These are phyloP conservation scores for Anoplophora glabripennis DNA, from an alignment of 1,140 invertebrate species.

Conservation along the genomic window DNA sequence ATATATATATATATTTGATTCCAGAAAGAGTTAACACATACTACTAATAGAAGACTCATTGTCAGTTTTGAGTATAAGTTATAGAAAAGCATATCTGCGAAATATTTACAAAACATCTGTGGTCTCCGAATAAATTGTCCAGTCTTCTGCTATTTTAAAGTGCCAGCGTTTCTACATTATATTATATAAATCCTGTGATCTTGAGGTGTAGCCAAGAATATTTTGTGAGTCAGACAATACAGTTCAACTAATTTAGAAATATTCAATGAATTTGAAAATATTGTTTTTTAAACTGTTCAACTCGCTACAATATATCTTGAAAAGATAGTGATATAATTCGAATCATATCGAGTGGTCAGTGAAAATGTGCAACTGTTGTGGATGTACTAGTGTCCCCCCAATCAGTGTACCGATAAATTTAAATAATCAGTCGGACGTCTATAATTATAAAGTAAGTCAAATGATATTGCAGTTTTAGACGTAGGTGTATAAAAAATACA, in stretches of 20 bases:
- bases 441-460: constrained; percentile 66
- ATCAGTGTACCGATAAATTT: constrained; percentile 73
- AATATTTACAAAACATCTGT: too few species aligned
- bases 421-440: constrained; percentile 70
- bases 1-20: too few species aligned
- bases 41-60: too few species aligned
- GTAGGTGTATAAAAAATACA: not conserved
- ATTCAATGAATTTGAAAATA: constrained; percentile 29
- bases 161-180: constrained; percentile 9
- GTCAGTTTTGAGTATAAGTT: too few species aligned
- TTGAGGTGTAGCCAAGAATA: constrained; percentile 30
- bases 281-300: constrained; percentile 24
- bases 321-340: not conserved
- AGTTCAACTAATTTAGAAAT: not conserved
- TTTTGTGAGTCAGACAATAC: constrained; percentile 22
- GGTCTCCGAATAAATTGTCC: too few species aligned
- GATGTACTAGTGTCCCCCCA: constrained; percentile 60
- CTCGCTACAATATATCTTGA: constrained; percentile 8
- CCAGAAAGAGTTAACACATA: too few species aligned
- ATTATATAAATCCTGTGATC: constrained; percentile 27
- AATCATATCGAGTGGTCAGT: not conserved
- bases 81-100: too few species aligned
- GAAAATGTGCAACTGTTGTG: constrained; percentile 63
- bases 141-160: not conserved
- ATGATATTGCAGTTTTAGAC: not conserved